phyloP scores from a whole-genome alignment of 2,113 vertebrate genomes.

The Isichthys henryi region DNA sequence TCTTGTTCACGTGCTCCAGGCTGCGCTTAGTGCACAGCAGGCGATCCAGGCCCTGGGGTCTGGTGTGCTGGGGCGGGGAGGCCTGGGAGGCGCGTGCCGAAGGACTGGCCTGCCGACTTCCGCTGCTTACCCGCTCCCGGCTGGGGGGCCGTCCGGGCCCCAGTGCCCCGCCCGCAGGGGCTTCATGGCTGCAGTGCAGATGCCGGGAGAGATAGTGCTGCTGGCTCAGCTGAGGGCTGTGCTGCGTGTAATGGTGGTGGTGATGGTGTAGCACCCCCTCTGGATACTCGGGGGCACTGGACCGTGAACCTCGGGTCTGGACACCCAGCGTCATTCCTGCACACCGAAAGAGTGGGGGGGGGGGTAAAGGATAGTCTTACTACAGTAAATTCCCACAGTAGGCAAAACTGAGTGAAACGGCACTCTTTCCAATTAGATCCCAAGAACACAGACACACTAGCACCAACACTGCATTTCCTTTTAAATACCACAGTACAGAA shows the following conservation, averaged over 20 bases:
- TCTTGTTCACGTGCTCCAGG: constrained; percentile 96
- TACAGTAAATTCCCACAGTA: neutral
- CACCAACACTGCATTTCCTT: neutral
- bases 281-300: constrained; percentile 42
- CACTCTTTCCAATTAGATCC: neutral
- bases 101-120: constrained; percentile 28
- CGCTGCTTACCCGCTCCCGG: constrained; percentile 10
- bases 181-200: constrained; percentile 31
- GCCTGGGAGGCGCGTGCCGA: constrained; percentile 26
- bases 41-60: constrained; percentile 26
- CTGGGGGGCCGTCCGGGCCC: constrained; percentile 22
- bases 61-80: constrained; percentile 37
- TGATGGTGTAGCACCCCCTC: constrained; percentile 48
- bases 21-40: constrained; percentile 84
- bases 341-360: neutral
- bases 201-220: constrained; percentile 34
- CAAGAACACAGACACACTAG: neutral
- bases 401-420: neutral
- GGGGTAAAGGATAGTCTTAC: neutral
- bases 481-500: neutral
- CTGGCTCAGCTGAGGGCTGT: constrained; percentile 50
- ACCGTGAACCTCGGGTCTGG: constrained; percentile 47
- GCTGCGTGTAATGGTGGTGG: constrained; percentile 44
- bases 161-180: constrained; percentile 11
- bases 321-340: constrained; percentile 45